Conservation (phyloP, 2,888 invertebrate genomes). For the Drosophila mayaguana region DNA sequence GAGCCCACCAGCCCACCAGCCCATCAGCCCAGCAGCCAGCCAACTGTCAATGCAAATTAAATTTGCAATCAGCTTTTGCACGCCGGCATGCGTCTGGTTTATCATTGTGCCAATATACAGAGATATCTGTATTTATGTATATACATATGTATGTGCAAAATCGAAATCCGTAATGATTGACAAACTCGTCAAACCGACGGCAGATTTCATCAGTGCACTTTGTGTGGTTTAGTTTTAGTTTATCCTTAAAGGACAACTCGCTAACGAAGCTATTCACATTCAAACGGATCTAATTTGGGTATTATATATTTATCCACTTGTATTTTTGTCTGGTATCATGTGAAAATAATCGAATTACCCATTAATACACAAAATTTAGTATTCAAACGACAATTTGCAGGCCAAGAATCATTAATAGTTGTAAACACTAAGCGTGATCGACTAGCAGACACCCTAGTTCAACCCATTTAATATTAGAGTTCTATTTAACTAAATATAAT, state of each 20-base stretch:
- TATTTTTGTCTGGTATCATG: neutral
- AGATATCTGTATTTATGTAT: neutral
- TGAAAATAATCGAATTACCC: slow-evolving; percentile 40
- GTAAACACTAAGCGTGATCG: neutral
- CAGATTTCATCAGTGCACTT: neutral
- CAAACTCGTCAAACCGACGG: slow-evolving; percentile 17
- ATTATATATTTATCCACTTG: neutral
- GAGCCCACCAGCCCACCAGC: slow-evolving; percentile 28
- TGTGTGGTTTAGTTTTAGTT: neutral
- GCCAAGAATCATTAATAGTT: slow-evolving; percentile 12
- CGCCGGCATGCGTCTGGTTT: slow-evolving; percentile 23
- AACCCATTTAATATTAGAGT: neutral
- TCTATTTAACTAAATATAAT: neutral
- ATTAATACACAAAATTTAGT: slow-evolving; percentile 46
- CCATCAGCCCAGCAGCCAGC: slow-evolving; percentile 3
- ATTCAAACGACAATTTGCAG: slow-evolving; percentile 14
- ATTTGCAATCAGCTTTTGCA: slow-evolving; percentile 50
- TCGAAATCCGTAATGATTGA: slow-evolving; percentile 20
- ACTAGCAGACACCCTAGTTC: neutral
- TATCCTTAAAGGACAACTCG: neutral
- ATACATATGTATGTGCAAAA: slow-evolving; percentile 2
- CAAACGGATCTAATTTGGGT: neutral
- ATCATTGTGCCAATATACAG: slow-evolving; percentile 16
- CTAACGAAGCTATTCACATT: neutral
- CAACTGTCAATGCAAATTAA: slow-evolving; percentile 56